A percentile compares a stretch with the other conserved stretches of the same genome.
Evolutionary conservation across 2,888 invertebrate genomes (phyloP).

Genomic region (Colletes collaris): DNA sequence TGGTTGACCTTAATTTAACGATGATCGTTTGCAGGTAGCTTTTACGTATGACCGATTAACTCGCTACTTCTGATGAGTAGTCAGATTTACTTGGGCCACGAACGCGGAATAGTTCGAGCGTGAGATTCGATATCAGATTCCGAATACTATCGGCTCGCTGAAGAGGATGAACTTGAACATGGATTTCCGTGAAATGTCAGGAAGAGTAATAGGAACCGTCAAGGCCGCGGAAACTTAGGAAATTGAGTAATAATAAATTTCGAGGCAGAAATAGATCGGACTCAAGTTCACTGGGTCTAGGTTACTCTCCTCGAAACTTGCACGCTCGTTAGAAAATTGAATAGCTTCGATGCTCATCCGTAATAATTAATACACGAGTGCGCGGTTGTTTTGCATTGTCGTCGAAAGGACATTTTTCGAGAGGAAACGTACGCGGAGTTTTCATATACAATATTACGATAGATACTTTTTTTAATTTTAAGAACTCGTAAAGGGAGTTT

Average conservation of each 20-base stretch:
- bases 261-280: conserved; percentile 51
- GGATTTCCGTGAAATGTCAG: conserved; percentile 56
- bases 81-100: not conserved
- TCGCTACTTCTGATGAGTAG: conserved; percentile 2
- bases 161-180: conserved; percentile 41
- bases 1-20: too few relatives aligned
- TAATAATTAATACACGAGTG: too few relatives aligned
- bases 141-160: conserved; percentile 36
- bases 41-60: conserved; percentile 11
- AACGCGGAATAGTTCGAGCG: conserved; percentile 32
- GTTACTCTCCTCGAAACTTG: conserved; percentile 11
- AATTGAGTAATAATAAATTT: conserved; percentile 54
- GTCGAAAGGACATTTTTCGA: too few relatives aligned
- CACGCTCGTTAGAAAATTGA: not conserved
- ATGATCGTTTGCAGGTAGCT: not conserved
- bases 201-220: conserved; percentile 16
- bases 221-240: conserved; percentile 37
- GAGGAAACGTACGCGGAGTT: too few relatives aligned
- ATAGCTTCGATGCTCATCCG: not conserved
- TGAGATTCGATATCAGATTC: conserved; percentile 45
- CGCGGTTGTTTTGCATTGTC: too few relatives aligned
- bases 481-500: too few relatives aligned
- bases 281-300: conserved; percentile 59
- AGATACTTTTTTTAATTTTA: too few relatives aligned
- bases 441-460: too few relatives aligned